Evolutionary conservation across 1,140 invertebrate genomes (phyloP).

Genomic region (Adelges cooleyi): DNA sequence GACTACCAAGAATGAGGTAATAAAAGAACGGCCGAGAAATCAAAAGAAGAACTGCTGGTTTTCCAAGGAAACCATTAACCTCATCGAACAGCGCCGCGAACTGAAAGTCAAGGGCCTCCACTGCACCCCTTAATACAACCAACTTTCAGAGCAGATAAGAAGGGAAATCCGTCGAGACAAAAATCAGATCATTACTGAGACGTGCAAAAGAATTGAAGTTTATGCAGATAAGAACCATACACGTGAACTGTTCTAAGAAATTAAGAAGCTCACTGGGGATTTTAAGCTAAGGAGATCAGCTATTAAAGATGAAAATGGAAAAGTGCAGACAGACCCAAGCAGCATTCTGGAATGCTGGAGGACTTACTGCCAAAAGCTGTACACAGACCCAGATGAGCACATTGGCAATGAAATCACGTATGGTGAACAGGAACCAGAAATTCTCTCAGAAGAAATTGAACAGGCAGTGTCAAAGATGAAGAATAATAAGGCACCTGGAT

Average conservation of each 20-base stretch:
- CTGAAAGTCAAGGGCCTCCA: not conserved
- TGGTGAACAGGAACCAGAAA: not conserved
- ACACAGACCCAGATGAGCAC: constrained; percentile 4
- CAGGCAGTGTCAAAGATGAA: constrained; percentile 29
- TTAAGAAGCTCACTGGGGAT: constrained; percentile 16
- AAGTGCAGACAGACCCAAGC: not conserved
- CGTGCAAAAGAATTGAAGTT: constrained; percentile 3
- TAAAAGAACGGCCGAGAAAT: constrained; percentile 10
- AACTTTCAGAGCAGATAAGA: not conserved
- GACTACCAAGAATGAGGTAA: constrained; percentile 1
- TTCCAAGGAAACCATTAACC: constrained; percentile 9
- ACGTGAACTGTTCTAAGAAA: constrained; percentile 7
- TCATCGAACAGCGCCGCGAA: constrained; percentile 15
- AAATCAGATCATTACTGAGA: constrained; percentile 10
- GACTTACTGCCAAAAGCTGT: constrained; percentile 15
- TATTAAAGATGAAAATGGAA: constrained; percentile 5
- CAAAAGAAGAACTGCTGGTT: constrained; percentile 5
- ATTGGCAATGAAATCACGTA: not conserved
- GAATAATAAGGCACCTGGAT: constrained; percentile 33
- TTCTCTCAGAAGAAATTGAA: constrained; percentile 13
- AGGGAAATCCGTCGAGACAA: constrained; percentile 2
- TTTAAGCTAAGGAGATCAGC: not conserved
- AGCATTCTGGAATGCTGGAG: constrained; percentile 8
- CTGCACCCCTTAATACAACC: not conserved
- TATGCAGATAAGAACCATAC: constrained; percentile 14